Evolutionary conservation across 2,888 invertebrate genomes (phyloP).

Genomic region (Troides helena): DNA sequence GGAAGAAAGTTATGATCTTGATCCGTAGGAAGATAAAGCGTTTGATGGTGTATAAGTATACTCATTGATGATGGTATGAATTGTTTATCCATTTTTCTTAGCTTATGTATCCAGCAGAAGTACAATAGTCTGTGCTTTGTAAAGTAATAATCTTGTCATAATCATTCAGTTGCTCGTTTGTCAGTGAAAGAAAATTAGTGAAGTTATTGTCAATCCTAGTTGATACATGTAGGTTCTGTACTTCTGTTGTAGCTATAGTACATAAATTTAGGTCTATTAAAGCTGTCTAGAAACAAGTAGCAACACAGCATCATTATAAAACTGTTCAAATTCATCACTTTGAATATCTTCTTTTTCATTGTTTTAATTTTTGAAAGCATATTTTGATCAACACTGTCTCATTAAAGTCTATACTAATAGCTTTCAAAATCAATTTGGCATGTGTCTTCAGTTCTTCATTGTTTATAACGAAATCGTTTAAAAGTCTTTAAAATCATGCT

Average conservation of each 20-base stretch:
- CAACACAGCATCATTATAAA: conserved; percentile 8
- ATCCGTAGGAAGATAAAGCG: neutral
- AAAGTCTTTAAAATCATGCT: no score
- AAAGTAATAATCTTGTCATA: neutral
- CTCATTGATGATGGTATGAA: neutral
- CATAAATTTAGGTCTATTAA: neutral
- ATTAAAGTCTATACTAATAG: conserved; percentile 15
- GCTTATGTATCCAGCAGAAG: neutral
- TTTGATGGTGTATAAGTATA: neutral
- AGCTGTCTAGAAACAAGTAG: no score
- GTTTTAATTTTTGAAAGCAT: conserved; percentile 7
- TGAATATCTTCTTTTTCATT: conserved; percentile 36
- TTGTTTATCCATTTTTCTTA: neutral
- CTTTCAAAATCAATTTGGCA: conserved; percentile 33
- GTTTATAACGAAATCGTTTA: no score
- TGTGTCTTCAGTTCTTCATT: conserved; percentile 33
- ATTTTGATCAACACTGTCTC: conserved; percentile 9
- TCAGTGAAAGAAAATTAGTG: conserved; percentile 37
- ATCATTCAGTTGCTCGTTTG: conserved; percentile 20
- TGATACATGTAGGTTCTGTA: conserved; percentile 38
- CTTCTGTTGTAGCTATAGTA: conserved; percentile 27
- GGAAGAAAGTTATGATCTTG: conserved; percentile 41
- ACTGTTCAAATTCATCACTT: conserved; percentile 25
- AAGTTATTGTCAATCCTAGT: conserved; percentile 39
- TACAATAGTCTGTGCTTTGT: neutral